A percentile compares a stretch with the other conserved stretches of the same genome.
These are phyloP conservation scores for Steinernema feltiae DNA, from an alignment of 1,140 invertebrate species.

Conservation along the genomic window DNA sequence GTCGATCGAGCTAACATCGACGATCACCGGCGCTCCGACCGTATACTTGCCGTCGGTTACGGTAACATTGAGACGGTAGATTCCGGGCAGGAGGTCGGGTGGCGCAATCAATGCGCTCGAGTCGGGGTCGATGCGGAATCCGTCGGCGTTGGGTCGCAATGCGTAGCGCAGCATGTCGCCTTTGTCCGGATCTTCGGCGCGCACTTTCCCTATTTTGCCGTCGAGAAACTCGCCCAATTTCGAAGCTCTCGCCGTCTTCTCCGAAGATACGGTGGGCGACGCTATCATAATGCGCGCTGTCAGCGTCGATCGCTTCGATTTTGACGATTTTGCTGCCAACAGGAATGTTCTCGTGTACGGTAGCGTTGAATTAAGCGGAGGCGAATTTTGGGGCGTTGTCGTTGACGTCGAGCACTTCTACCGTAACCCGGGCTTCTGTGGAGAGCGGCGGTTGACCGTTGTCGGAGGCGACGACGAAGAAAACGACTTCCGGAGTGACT, in stretches of 20 bases:
- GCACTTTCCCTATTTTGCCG: constrained; percentile 78
- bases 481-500: constrained; percentile 68
- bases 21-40: constrained; percentile 64
- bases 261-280: constrained; percentile 73
- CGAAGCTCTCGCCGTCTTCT: constrained; percentile 83
- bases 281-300: constrained; percentile 6
- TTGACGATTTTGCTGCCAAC: neutral
- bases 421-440: constrained; percentile 71
- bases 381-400: constrained; percentile 66
- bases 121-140: constrained; percentile 72
- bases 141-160: constrained; percentile 59
- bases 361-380: neutral
- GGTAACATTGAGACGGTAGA: constrained; percentile 75
- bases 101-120: constrained; percentile 75
- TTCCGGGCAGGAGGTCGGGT: constrained; percentile 73
- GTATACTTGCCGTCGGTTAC: constrained; percentile 68
- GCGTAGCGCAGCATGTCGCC: constrained; percentile 79
- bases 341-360: neutral
- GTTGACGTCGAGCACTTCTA: constrained; percentile 82
- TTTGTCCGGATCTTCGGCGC: constrained; percentile 75
- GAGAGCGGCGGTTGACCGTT: constrained; percentile 78
- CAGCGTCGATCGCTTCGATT: neutral
- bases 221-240: constrained; percentile 86
- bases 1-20: constrained; percentile 65
- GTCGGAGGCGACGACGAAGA: constrained; percentile 76